These are phyloP conservation scores for Temnothorax rugatulus DNA, from an alignment of 2,888 invertebrate species.

Conservation along the genomic window DNA sequence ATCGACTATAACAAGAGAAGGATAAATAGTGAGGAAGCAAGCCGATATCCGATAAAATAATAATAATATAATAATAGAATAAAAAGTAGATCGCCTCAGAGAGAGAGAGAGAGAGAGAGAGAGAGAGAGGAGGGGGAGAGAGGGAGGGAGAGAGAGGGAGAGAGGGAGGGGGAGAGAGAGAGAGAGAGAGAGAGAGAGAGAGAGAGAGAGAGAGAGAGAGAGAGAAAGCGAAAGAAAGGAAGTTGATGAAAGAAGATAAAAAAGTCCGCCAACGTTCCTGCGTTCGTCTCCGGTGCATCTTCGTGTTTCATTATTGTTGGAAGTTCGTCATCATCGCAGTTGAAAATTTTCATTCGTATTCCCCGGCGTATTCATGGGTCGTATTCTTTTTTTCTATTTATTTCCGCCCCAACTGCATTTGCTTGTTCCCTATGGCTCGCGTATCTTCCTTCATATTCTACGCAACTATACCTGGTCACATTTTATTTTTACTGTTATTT, in stretches of 20 bases:
- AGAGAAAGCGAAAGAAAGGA: not conserved
- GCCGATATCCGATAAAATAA: conserved; percentile 39
- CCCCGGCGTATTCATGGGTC: not conserved
- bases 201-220: not conserved
- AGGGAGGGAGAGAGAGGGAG: not conserved
- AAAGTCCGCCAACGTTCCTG: not conserved
- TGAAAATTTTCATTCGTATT: conserved; percentile 38
- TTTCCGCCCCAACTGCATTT: not conserved
- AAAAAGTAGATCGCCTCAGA: conserved; percentile 1
- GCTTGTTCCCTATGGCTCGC: not conserved
- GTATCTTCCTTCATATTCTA: not conserved
- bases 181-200: not conserved
- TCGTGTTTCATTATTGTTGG: conserved; percentile 9
- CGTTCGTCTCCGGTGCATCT: conserved; percentile 27
- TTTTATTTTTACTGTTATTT: not conserved
- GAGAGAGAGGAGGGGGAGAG: too few relatives aligned
- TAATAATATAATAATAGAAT: conserved; percentile 19
- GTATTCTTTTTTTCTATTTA: not conserved
- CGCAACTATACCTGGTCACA: not conserved
- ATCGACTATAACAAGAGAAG: not conserved
- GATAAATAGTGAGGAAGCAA: conserved; percentile 5
- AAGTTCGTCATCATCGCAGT: conserved; percentile 17
- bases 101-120: not conserved
- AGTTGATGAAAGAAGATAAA: conserved; percentile 37
- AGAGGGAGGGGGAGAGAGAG: not conserved